A percentile compares a stretch with the other conserved stretches of the same genome.
phyloP scores from a whole-genome alignment of 2,797 vertebrate species.

The Macrochelys suwanniensis region DNA sequence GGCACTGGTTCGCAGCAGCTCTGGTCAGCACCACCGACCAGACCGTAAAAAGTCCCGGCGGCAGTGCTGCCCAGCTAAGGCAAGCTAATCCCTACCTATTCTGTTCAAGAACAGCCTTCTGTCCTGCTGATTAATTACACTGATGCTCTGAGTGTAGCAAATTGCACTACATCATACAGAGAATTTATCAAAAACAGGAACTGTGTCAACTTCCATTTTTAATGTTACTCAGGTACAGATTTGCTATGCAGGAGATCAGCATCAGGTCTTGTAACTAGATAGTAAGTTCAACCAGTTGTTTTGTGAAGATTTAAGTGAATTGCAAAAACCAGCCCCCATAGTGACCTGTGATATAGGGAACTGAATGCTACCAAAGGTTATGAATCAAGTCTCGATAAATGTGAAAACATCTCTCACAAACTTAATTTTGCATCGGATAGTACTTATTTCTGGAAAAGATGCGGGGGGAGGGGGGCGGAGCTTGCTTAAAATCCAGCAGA shows the following conservation, averaged over 20 bases:
- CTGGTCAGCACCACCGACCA: too few relatives aligned
- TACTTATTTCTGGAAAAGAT: neutral
- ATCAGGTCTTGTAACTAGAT: neutral
- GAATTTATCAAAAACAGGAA: neutral
- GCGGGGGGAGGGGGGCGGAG: neutral
- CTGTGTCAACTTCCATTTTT: neutral
- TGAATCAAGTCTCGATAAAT: neutral
- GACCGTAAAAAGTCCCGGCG: rapidly evolving
- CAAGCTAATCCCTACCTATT: too few relatives aligned
- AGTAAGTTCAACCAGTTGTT: neutral
- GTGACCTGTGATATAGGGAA: neutral
- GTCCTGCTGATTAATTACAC: neutral
- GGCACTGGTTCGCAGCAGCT: too few relatives aligned
- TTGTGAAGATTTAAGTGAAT: neutral
- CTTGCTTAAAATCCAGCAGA: neutral
- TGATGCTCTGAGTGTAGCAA: neutral
- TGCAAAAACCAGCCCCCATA: neutral
- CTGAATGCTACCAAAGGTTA: neutral
- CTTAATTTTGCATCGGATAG: neutral
- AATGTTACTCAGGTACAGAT: neutral
- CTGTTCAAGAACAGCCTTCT: neutral
- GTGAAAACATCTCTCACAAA: too few relatives aligned
- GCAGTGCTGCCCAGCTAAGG: too few relatives aligned
- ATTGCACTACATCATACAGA: neutral
- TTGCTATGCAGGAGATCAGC: neutral